Evolutionary conservation across 2,888 invertebrate species (phyloP), one percentile per base, ranked within the genome.

Genomic region (Drosophila siamana): DNA sequence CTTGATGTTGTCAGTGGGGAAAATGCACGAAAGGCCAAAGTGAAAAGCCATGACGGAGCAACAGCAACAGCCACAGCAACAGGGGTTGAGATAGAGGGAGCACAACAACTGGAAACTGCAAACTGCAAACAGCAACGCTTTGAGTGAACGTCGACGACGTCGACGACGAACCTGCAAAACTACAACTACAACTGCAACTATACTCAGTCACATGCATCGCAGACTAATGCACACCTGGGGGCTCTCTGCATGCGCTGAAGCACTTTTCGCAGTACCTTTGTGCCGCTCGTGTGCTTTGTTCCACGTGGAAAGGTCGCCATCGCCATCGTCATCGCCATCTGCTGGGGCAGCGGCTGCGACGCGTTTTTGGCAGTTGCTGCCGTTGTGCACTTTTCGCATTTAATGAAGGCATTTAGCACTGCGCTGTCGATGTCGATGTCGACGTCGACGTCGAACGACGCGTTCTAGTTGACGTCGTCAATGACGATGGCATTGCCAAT

Each of bases 1-100:
- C 74, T 86, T 77, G 70, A 74, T 69, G 80, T 60, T 81, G 80
- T 82, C 79, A 76, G 80, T 56, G 64, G 76, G 74, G 56, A 19
- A 40, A 64, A 65, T 61, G 69, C 78, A 78, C 52, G 67, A 66
- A 72, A 67, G 69, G 67, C 63, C 70, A 64, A 64, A 70, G 56
- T 66, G 64, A 50, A 69, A 63, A 44, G 22, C 4, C 43, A 55
- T 55, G 55, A 44, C 43, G 43, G 24, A 11, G 28, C 54, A 55
- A 16, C 38, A 33, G 30, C 50, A 28, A 8, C 19, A 43, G 19
- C 40, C n/a, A 13, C 36, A 28, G 15, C 24, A 24, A 24, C 5
- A 33, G 43, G 15, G 30, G 19, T 19, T 19, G 19, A 33, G 2
- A 13, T 2, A 15, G 46, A 19, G 38, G 7, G 36, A 33, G n/a